Base-by-base conservation (phyloP, 92 coral and sea anemone species). In the Phymanthus crucifer region DNA sequence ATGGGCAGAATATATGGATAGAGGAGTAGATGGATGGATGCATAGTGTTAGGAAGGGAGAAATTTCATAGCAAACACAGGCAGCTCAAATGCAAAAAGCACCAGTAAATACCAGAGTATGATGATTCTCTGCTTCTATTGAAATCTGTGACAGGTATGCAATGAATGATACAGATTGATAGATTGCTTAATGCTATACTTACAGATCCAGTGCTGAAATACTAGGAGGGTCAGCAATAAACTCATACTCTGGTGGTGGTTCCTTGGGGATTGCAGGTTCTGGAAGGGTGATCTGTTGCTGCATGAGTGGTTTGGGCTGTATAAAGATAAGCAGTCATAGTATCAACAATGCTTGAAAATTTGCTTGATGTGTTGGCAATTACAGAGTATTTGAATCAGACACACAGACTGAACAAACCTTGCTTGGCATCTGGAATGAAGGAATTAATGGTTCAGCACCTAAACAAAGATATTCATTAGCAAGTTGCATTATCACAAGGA, bases 171-270 rank as follows among this genome's bases (percentile, higher is more conserved):
- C n/a, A n/a, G n/a, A n/a, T n/a, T n/a, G n/a, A n/a, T n/a, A n/a
- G n/a, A n/a, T n/a, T n/a, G n/a, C n/a, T n/a, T n/a, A n/a, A n/a
- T n/a, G n/a, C 19, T 32, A 6, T 46, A 95, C 98, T 79, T 82
- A 95, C 98, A 95, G 93, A 78, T 95, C 98, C 69, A 95, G 52
- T 35, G 95, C 97, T 37, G 98, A 95, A 43, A 95, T 92, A 38
- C 91, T 88, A 3, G 98, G 98, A 23, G 98, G 98, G 61, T 95
- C 98, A 48, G 97, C 97, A 80, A 95, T 73, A 48, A 90, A 95
- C 56, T 95, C 97, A 86, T 77, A 93, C 52, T 95, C 98, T 68
- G 98, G 97, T 18, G 98, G 98, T n/a, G 98, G 97, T 72, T 95
- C 98, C 43, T 86, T 95, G 16, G 98, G 98, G 0, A 95, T 76